Evolutionary conservation across 2,113 vertebrate species (phyloP), one percentile per base, ranked within the genome.

Genomic region (Triplophysa rosa): DNA sequence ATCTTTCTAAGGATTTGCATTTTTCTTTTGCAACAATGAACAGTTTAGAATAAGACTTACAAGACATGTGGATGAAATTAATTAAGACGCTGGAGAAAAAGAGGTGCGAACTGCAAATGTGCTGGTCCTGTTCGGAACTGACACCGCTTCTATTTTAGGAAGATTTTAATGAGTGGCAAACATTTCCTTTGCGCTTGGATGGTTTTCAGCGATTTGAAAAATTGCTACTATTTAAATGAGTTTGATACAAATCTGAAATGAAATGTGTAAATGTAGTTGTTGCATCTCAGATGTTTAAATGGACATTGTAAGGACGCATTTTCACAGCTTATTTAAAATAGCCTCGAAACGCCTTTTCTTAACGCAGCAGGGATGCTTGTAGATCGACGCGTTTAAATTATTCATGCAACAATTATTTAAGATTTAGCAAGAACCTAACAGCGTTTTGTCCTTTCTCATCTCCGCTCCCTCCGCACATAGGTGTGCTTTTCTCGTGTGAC

Each of bases 1-100:
- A 93, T 92, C 89, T 92, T 84, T n/a, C 74, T 61, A 14, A 63
- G 85, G 90, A 91, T 92, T 93, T 91, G 84, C 88, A 81, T 81
- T 86, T 69, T 85, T 85, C 56, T 62, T 49, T 21, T 61, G 54
- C 77, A 74, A 82, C 59, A 80, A 83, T 84, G 79, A 88, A 89
- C 82, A 72, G 86, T 84, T 76, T 84, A 87, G 83, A 89, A 85
- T 89, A 85, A 86, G 76, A 85, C 87, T 77, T 89, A 86, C 84
- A 83, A 87, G 86, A 90, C 90, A 86, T 88, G 87, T 80, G 83
- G 86, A 77, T 88, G 85, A 91, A 91, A 89, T 90, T 87, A 87
- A 87, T 90, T 87, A 88, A 89, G 90, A 91, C 89, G 86, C 86
- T 87, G 80, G 87, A 59, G 80, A 58, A 81, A 77, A 84, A 84